Conservation (phyloP, 2,797 vertebrate species). For the Mareca strepera region DNA sequence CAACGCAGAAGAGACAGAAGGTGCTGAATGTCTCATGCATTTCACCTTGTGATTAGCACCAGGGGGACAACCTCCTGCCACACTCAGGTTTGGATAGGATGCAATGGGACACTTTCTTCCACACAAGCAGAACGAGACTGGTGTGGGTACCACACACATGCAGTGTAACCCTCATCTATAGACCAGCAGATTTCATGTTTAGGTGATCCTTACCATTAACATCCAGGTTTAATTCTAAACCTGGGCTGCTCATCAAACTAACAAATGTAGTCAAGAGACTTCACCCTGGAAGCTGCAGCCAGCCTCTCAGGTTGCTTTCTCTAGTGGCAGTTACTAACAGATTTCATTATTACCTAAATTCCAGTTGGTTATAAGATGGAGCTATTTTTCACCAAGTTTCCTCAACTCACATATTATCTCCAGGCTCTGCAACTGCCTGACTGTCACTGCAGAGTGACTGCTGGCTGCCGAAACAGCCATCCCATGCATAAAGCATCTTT, state of each 20-base stretch:
- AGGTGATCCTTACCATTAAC: background rate
- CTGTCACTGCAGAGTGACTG: background rate
- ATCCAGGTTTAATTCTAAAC: background rate
- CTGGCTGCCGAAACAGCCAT: background rate
- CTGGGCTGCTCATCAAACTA: background rate
- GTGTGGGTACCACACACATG: fast-evolving
- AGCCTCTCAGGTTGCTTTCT: background rate
- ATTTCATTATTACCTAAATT: conserved; percentile 8
- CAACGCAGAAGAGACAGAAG: background rate
- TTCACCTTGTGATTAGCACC: background rate
- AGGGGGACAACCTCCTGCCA: background rate
- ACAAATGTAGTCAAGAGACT: background rate
- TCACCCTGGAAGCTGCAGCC: background rate
- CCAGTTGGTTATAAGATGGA: background rate
- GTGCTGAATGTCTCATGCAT: background rate
- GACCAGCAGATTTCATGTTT: background rate
- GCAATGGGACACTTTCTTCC: background rate
- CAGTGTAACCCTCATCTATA: background rate
- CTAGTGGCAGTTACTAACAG: background rate
- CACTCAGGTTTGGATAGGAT: background rate
- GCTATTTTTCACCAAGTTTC: background rate
- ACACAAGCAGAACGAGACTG: background rate
- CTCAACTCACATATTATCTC: background rate
- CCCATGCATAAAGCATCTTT: background rate
- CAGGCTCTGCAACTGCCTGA: background rate